phyloP scores from a whole-genome alignment of 1,140 invertebrate genomes.

The Parasteatoda tepidariorum region DNA sequence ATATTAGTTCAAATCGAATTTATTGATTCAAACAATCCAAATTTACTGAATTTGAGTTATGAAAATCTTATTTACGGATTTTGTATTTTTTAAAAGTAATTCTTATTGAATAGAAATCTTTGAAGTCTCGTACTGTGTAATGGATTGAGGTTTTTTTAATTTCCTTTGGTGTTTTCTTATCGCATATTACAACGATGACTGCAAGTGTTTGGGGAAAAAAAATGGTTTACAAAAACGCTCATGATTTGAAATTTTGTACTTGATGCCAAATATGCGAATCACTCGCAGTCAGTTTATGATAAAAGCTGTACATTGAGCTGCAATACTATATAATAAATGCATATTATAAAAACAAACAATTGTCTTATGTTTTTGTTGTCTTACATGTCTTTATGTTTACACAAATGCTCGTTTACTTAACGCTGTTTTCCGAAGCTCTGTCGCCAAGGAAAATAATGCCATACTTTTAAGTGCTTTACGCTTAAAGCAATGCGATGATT shows the following conservation, averaged over 20 bases:
- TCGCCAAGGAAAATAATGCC: too few relatives aligned
- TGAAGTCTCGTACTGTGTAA: conserved; percentile 29
- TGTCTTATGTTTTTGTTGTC: background rate
- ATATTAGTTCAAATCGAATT: too few relatives aligned
- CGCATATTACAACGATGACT: conserved; percentile 38
- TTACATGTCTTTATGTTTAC: too few relatives aligned
- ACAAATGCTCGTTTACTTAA: too few relatives aligned
- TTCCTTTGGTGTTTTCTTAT: conserved; percentile 36
- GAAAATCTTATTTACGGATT: too few relatives aligned
- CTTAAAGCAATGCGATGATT: too few relatives aligned
- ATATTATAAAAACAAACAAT: conserved; percentile 30
- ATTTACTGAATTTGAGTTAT: too few relatives aligned
- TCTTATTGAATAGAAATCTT: background rate
- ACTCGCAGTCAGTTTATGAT: conserved; percentile 39
- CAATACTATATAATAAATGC: conserved; percentile 57
- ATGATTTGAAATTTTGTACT: conserved; percentile 45
- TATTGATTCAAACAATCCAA: too few relatives aligned
- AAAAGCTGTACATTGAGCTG: conserved; percentile 54
- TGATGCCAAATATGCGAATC: conserved; percentile 47
- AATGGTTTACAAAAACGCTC: conserved; percentile 15
- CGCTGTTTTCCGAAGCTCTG: too few relatives aligned
- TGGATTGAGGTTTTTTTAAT: conserved; percentile 47
- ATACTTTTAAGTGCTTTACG: too few relatives aligned
- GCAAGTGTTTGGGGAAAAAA: conserved; percentile 2
- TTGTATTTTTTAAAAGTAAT: background rate